A percentile compares a stretch with the other conserved stretches of the same genome.
Evolutionary conservation across 2,113 vertebrate genomes (phyloP).

Genomic region (Azemiops feae): DNA sequence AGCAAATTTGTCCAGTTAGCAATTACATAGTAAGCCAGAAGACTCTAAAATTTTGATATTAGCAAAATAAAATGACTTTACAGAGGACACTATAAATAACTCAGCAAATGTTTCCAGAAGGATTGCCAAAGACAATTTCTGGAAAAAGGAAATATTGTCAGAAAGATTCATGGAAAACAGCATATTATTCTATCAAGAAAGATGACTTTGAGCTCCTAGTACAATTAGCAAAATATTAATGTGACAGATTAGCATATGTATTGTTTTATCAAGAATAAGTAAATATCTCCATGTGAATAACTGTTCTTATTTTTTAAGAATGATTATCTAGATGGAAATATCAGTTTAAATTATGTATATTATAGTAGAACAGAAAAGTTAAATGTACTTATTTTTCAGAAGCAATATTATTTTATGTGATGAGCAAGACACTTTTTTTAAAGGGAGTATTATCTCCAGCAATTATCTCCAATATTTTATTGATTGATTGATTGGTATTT

Average conservation of each 20-base stretch:
- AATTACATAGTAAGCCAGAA: not conserved
- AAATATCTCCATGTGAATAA: not conserved
- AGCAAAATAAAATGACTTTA: not conserved
- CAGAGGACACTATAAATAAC: not conserved
- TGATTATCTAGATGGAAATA: not conserved
- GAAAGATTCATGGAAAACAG: not conserved
- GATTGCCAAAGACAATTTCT: not conserved
- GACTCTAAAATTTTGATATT: not conserved
- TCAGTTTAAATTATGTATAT: not conserved
- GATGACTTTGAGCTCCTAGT: not conserved
- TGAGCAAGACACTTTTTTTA: not conserved
- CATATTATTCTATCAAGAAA: not conserved
- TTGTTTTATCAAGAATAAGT: not conserved
- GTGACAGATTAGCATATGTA: not conserved
- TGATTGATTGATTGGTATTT: not conserved
- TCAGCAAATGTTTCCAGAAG: not conserved
- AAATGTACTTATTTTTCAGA: not conserved
- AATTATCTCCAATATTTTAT: not conserved
- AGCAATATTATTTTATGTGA: not conserved
- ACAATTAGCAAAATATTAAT: not conserved
- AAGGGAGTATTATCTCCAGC: not conserved
- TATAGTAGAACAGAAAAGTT: not conserved
- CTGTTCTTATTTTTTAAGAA: not conserved
- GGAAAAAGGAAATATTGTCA: not conserved
- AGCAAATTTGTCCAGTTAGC: not conserved